A percentile compares a stretch with the other conserved stretches of the same genome.
These are phyloP conservation scores for Dendroctonus valens DNA, from an alignment of 1,140 invertebrate species.

Conservation along the genomic window DNA sequence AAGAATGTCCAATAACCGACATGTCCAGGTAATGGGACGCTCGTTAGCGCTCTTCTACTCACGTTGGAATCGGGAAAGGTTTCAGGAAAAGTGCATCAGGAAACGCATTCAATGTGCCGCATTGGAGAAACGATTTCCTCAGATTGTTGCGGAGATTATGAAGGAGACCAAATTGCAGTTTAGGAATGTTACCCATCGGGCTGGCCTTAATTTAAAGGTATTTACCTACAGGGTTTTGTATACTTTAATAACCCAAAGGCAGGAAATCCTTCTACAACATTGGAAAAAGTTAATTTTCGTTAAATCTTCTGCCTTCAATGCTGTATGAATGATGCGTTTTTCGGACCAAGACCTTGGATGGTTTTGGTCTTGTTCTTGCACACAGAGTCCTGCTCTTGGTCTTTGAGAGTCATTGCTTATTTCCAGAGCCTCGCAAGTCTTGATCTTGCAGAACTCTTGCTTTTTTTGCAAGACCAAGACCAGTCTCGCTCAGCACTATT, in stretches of 20 bases:
- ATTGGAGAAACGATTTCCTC: constrained; percentile 31
- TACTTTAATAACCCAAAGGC: no score
- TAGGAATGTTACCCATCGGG: constrained; percentile 32
- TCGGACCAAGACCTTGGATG: no score
- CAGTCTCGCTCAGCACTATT: neutral
- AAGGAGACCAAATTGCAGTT: constrained; percentile 35
- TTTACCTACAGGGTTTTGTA: neutral
- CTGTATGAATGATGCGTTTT: no score
- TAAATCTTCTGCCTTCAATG: no score
- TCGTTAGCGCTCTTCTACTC: constrained; percentile 1
- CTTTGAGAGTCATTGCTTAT: no score
- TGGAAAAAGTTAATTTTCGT: no score
- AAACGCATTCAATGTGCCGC: constrained; percentile 29
- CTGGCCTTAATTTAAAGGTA: constrained; percentile 36
- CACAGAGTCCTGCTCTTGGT: no score
- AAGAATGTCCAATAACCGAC: constrained; percentile 33
- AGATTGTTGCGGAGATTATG: constrained; percentile 35
- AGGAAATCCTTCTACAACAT: no score
- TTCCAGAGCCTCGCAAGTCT: no score
- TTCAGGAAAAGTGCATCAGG: constrained; percentile 36
- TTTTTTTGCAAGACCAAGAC: no score
- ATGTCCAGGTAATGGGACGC: constrained; percentile 37
- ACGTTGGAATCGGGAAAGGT: constrained; percentile 4
- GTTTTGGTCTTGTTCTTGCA: no score
- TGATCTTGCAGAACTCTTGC: no score